Base-by-base conservation (phyloP, 2,797 vertebrate genomes). In the Sparidentex hasta region DNA sequence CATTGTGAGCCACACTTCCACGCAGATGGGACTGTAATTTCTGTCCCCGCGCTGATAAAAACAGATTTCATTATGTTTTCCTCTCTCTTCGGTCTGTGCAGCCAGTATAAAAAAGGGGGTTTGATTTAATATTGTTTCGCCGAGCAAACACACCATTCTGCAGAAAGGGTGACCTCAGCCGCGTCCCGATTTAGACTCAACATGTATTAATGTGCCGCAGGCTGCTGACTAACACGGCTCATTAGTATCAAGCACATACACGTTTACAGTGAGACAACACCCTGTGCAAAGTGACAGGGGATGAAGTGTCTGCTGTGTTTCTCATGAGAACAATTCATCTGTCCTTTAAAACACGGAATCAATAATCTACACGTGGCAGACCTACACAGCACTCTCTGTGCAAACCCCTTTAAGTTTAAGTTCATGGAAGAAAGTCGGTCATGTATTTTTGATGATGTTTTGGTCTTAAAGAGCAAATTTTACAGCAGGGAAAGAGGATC, bases 1-100 rank as follows among this genome's bases (percentile, higher is more conserved):
- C 75, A 73, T 87, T 80, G 85, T 46, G 82, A 74, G 78, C 82
- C 48, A n/a, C 76, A 76, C 83, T 74, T 90, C 77, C 79, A 83
- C 66, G 70, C 62, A 78, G 43, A 82, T 51, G 55, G 33, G 47
- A 56, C 59, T 17, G 57, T 9, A 55, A 71, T 78, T 73, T 66
- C 17, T 73, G 61, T 83, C 57, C 57, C 47, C 2, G 68, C 54
- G 9, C 67, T 27, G 43, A 62, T 54, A 52, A 65, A 47, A 54
- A 74, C 29, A 62, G 65, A 25, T 58, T 74, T 70, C 3, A 74
- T 55, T 54, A 43, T 54, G 18, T 52, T 71, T 68, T 51, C 33
- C 27, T 33, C 23, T 43, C 55, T 43, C 27, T 64, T 50, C 23
- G 11, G 43, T n/a, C 11, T n/a, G 50, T 27, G 69, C 44, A 46